Percentiles rank a stretch among this genome's conserved stretches.
These are phyloP conservation scores for Drosophila falleni DNA, from an alignment of 2,888 invertebrate genomes.

Conservation along the genomic window DNA sequence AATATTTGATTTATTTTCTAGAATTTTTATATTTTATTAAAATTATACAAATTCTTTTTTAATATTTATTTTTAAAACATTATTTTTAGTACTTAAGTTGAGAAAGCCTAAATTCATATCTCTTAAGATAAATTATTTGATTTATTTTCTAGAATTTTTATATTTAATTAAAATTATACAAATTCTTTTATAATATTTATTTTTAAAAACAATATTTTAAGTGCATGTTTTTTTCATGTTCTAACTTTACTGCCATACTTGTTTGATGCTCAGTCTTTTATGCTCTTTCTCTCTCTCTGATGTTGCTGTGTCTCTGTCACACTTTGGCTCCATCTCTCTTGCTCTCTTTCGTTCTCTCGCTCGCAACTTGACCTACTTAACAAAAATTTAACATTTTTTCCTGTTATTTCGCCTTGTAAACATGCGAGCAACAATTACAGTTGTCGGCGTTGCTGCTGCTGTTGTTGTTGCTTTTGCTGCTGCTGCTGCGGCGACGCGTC, in stretches of 20 bases:
- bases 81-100: too few relatives aligned
- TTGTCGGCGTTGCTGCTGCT: constrained; percentile 64
- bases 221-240: constrained; percentile 29
- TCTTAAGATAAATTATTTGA: neutral
- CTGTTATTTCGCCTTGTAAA: constrained; percentile 84
- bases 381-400: constrained; percentile 83
- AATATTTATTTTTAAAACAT: too few relatives aligned
- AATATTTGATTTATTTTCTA: neutral
- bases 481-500: constrained; percentile 51
- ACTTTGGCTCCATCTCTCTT: constrained; percentile 24
- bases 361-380: constrained; percentile 85
- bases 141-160: neutral
- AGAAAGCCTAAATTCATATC: neutral
- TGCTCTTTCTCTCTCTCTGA: constrained; percentile 26
- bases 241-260: constrained; percentile 52
- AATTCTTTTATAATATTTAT: neutral
- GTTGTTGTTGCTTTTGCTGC: constrained; percentile 28
- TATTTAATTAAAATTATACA: neutral
- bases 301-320: constrained; percentile 7
- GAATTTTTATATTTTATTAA: neutral
- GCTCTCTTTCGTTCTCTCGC: constrained; percentile 28
- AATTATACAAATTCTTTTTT: neutral
- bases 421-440: constrained; percentile 80
- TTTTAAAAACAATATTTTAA: neutral
- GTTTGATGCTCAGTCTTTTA: constrained; percentile 62